Conservation (phyloP, 2,888 invertebrate species). For the Rotaria magnacalcarata region DNA sequence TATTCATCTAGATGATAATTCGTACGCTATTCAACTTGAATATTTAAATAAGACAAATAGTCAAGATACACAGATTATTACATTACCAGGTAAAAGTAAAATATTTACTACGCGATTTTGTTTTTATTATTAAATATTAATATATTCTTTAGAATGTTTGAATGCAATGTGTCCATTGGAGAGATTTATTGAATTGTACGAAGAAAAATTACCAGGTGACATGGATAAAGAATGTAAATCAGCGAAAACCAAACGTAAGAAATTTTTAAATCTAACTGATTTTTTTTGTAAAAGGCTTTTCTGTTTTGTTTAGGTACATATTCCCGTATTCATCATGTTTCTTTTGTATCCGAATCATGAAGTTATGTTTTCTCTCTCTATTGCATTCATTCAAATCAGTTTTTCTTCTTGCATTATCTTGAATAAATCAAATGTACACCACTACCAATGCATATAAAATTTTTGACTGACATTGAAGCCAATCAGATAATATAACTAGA, state of each 20-base stretch:
- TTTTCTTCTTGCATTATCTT: no score
- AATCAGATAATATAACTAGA: no score
- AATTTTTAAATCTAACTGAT: not conserved
- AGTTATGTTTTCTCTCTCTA: no score
- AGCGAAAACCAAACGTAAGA: not conserved
- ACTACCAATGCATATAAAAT: no score
- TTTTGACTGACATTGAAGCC: no score
- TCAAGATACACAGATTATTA: not conserved
- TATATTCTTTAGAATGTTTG: not conserved
- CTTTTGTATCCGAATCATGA: not conserved
- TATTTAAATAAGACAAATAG: slow-evolving; percentile 1
- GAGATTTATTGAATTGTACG: not conserved
- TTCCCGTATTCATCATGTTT: not conserved
- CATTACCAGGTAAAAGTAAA: not conserved
- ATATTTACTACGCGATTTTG: no score
- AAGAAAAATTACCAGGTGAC: not conserved
- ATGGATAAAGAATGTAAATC: not conserved
- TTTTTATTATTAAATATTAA: no score
- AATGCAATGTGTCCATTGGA: not conserved
- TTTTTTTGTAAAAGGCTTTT: not conserved
- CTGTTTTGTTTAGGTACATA: not conserved
- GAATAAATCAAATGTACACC: no score
- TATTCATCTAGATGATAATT: not conserved
- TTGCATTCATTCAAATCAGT: no score
- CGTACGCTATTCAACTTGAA: not conserved